Conservation (phyloP, 2,888 invertebrate genomes). For the Drosophila kokeensis region DNA sequence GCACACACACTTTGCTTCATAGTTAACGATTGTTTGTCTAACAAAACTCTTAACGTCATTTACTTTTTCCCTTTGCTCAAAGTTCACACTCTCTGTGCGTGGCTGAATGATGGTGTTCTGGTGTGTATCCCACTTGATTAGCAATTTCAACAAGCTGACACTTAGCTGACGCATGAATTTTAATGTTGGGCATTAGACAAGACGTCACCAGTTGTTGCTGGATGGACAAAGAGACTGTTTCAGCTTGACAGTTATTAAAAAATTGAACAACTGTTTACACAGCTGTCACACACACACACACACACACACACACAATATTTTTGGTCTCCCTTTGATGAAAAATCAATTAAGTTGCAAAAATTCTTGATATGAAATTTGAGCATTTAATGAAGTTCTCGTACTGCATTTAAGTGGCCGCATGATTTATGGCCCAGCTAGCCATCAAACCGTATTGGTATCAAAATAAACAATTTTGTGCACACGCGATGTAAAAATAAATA, state of each 20-base stretch:
- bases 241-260: not conserved
- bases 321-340: conserved; percentile 34
- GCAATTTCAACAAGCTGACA: conserved; percentile 73
- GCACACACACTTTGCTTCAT: conserved; percentile 7
- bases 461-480: conserved; percentile 70
- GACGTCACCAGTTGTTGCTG: conserved; percentile 23
- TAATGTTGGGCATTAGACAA: conserved; percentile 31
- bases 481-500: conserved; percentile 43
- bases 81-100: conserved; percentile 14
- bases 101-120: not conserved
- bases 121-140: conserved; percentile 59
- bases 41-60: conserved; percentile 58
- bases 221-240: not conserved
- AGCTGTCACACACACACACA: conserved; percentile 30
- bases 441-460: conserved; percentile 67
- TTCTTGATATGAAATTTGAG: conserved; percentile 17
- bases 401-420: conserved; percentile 24
- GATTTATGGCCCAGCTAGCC: conserved; percentile 66
- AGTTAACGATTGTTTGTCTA: conserved; percentile 61
- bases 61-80: conserved; percentile 25
- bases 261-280: conserved; percentile 30
- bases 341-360: conserved; percentile 37
- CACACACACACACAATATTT: not conserved
- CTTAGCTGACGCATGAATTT: conserved; percentile 72
- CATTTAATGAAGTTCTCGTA: conserved; percentile 14